Evolutionary conservation across 2,888 invertebrate species (phyloP).

Genomic region (Selenia dentaria): DNA sequence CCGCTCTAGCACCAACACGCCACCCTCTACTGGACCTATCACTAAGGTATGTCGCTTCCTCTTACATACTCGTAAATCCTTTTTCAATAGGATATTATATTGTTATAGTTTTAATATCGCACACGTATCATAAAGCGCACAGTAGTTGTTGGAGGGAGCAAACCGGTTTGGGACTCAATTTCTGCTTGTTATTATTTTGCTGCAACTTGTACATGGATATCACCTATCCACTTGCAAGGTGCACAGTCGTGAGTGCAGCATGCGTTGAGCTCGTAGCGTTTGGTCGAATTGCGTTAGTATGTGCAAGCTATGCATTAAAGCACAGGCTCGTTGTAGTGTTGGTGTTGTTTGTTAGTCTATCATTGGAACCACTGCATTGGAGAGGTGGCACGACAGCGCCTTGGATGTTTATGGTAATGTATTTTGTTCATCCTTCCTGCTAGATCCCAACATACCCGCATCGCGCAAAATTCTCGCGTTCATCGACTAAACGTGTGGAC

Average conservation of each 20-base stretch:
- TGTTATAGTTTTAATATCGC: constrained; percentile 68
- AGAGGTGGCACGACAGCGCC: constrained; percentile 81
- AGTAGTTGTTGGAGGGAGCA: constrained; percentile 81
- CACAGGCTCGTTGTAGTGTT: constrained; percentile 80
- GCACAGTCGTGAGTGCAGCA: constrained; percentile 76
- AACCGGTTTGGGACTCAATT: constrained; percentile 75
- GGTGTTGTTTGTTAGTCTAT: constrained; percentile 79
- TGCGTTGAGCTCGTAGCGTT: constrained; percentile 81
- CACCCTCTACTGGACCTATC: constrained; percentile 93
- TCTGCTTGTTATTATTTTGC: constrained; percentile 65
- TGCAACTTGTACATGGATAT: constrained; percentile 77
- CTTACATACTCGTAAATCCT: constrained; percentile 38
- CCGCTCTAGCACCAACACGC: constrained; percentile 89
- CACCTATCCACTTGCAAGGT: constrained; percentile 74
- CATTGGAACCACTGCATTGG: constrained; percentile 81
- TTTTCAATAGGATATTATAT: constrained; percentile 63
- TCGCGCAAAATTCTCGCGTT: constrained; percentile 61
- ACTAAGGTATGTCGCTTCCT: constrained; percentile 92
- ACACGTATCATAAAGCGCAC: constrained; percentile 78
- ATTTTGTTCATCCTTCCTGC: constrained; percentile 74
- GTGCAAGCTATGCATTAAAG: constrained; percentile 78
- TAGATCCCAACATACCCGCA: constrained; percentile 71
- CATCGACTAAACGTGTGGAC: constrained; percentile 71
- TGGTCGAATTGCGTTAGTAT: constrained; percentile 81
- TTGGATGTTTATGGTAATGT: constrained; percentile 79